These are phyloP conservation scores for Paramisgurnus dabryanus DNA, from an alignment of 2,113 vertebrate species.

Conservation along the genomic window DNA sequence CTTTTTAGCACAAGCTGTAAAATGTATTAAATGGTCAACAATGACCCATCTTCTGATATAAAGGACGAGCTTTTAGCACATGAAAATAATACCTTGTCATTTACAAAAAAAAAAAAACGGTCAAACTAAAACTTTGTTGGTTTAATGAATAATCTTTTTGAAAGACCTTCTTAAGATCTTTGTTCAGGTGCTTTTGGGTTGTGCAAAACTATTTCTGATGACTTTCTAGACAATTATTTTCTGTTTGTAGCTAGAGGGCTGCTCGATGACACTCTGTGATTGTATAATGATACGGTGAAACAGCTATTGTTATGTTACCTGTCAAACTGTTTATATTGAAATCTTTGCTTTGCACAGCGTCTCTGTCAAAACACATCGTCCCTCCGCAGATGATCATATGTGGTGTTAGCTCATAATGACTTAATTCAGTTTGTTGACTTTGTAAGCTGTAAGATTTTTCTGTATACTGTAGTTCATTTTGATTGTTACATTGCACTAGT, in stretches of 20 bases:
- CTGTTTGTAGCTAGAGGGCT: neutral
- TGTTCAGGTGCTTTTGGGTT: neutral
- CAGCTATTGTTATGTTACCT: conserved; percentile 7
- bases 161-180: neutral
- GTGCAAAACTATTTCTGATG: neutral
- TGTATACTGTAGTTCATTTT: neutral
- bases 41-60: neutral
- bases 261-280: conserved; percentile 12
- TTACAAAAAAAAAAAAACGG: neutral
- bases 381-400: neutral
- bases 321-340: neutral
- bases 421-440: neutral
- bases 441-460: neutral
- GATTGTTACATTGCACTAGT: conserved; percentile 33
- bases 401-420: neutral
- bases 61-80: conserved; percentile 10
- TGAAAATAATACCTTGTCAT: conserved; percentile 44
- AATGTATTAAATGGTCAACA: neutral
- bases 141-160: conserved; percentile 12
- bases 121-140: neutral
- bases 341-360: neutral
- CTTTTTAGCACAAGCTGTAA: neutral
- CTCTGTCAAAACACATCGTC: conserved; percentile 13
- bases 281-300: conserved; percentile 3
- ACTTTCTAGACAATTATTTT: neutral